Percentiles rank a stretch among this genome's conserved stretches.
These are phyloP conservation scores for Doris montereyensis DNA, from an alignment of 2,888 invertebrate species.

Conservation along the genomic window DNA sequence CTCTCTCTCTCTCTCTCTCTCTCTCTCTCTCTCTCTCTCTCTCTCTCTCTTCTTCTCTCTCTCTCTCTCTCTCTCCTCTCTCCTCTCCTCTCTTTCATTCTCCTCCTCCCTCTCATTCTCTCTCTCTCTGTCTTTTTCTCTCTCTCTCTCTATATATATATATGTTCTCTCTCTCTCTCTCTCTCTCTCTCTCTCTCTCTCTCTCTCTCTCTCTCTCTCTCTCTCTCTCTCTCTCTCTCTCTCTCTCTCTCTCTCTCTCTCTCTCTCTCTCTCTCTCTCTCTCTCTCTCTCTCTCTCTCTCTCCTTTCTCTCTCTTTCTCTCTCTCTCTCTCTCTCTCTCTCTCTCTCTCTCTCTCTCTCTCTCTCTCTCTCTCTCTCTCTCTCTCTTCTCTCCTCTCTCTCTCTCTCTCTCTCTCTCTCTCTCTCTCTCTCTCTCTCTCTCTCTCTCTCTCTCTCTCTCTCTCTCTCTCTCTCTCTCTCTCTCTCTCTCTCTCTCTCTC, in stretches of 20 bases:
- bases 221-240: background rate
- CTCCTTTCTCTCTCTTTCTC: background rate
- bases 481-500: constrained; percentile 7
- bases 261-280: constrained; percentile 24
- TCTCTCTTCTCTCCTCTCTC: background rate
- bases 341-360: background rate
- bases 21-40: background rate
- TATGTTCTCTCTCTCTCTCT: background rate
- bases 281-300: background rate
- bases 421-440: background rate
- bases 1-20: constrained; percentile 11
- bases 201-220: background rate
- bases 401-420: background rate
- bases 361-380: background rate
- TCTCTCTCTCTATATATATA: background rate
- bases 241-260: background rate
- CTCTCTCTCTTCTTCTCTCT: background rate
- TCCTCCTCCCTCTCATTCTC: background rate
- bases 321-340: background rate
- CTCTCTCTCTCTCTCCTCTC: background rate
- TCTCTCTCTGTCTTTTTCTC: background rate
- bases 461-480: background rate
- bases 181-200: background rate
- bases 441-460: background rate
- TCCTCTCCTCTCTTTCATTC: background rate